phyloP scores from a whole-genome alignment of 1,140 invertebrate species.

The Tetragonula clypearis region DNA sequence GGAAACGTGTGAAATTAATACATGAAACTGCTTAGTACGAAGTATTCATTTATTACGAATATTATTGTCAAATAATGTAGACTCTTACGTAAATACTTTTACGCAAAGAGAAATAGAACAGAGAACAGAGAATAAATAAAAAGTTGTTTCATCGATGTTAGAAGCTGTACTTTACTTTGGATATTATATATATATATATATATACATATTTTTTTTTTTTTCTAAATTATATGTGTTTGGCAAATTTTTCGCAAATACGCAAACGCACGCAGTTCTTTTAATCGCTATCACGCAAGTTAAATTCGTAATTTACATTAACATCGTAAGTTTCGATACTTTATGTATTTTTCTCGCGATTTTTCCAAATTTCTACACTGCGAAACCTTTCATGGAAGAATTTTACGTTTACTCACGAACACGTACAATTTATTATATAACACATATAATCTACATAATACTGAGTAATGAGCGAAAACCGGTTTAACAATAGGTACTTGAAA shows the following conservation, averaged over 20 bases:
- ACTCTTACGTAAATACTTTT: background rate
- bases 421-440: no score
- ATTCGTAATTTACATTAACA: no score
- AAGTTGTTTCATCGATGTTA: background rate
- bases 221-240: no score
- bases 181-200: background rate
- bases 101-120: background rate
- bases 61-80: background rate
- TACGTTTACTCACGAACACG: no score
- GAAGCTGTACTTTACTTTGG: background rate
- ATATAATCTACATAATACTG: no score
- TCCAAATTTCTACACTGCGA: background rate
- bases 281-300: no score
- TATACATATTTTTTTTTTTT: no score
- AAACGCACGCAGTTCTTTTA: no score
- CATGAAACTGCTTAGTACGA: no score
- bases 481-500: background rate
- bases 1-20: background rate
- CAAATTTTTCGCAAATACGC: no score
- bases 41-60: no score
- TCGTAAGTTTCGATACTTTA: background rate
- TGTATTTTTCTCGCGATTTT: background rate
- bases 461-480: background rate
- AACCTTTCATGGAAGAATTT: background rate
- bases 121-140: background rate